These are phyloP conservation scores for Trialeurodes vaporariorum DNA, from an alignment of 1,140 invertebrate genomes.

Conservation along the genomic window DNA sequence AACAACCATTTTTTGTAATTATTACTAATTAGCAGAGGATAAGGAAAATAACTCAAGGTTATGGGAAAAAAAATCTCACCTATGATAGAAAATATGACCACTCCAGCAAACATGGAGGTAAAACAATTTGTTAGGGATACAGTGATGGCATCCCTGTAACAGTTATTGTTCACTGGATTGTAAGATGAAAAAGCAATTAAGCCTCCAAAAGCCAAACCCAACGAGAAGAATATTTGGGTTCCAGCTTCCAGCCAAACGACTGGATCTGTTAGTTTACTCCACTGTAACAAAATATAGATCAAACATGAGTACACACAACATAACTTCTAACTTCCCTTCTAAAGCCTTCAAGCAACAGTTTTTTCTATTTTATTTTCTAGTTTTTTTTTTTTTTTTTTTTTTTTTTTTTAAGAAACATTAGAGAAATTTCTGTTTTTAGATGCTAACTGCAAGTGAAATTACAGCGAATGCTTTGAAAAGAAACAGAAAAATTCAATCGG, in stretches of 20 bases:
- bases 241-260: conserved; percentile 94
- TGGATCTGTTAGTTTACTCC: conserved; percentile 55
- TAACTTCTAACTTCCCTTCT: not conserved
- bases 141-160: conserved; percentile 84
- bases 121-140: conserved; percentile 90
- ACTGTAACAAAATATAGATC: conserved; percentile 38
- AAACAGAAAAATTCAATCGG: too few species aligned
- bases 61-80: too few species aligned
- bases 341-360: too few species aligned
- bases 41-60: too few species aligned
- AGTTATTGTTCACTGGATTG: conserved; percentile 93
- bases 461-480: too few species aligned
- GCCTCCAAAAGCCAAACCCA: conserved; percentile 89
- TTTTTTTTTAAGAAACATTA: too few species aligned
- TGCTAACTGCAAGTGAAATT: too few species aligned
- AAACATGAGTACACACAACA: not conserved
- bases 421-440: too few species aligned
- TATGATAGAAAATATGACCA: conserved; percentile 95
- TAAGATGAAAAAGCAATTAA: conserved; percentile 91
- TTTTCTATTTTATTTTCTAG: too few species aligned
- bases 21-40: too few species aligned
- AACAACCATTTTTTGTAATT: too few species aligned
- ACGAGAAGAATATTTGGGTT: conserved; percentile 94
- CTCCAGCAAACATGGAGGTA: conserved; percentile 95
- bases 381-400: too few species aligned